Base-by-base conservation (phyloP, 1,140 invertebrate species). In the Drosophila baimaii region DNA sequence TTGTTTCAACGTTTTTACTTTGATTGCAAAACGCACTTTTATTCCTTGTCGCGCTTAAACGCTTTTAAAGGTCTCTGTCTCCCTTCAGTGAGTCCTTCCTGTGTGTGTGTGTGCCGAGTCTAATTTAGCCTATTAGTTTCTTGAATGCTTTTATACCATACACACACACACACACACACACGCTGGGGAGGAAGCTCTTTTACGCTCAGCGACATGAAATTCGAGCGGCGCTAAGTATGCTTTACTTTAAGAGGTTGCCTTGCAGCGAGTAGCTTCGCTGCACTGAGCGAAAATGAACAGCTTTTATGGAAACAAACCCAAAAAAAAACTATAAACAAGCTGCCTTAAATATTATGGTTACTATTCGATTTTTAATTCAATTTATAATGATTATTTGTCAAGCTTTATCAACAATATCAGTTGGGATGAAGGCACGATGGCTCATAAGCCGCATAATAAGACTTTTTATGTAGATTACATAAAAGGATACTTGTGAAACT, bases 21-120 rank as follows among this genome's bases (percentile, higher is more conserved):
- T 88, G 83, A 86, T 88, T 86, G 79, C 79, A 79, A 81, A 81
- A 88, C 82, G 83, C 82, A 86, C 80, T 82, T 88, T 83, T 86
- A 88, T 82, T 79, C 41, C 76, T 70, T 79, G 79, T 77, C 72
- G 76, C 84, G 79, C 65, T 79, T 86, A 86, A 86, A 88, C 76
- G 79, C 79, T 79, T 83, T 83, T 83, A 83, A 79, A 82, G 71
- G 80, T 31, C 46, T 61, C 41, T 33, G 25, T 54, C 29, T 37
- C 52, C 15, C 39, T 47, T 52, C 61, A 43, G 23, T 31, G 41
- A 33, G n/a, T 62, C 52, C 39, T 33, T 10, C 29, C 25, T 58
- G 21, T 59, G 55, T 39, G 37, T 59, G 37, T 54, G 49, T 61
- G 19, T 71, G 17, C 37, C 23, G 72, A 65, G 66, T 79, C 71